These are phyloP conservation scores for Macquaria ambigua DNA, from an alignment of 2,113 vertebrate genomes.

Conservation along the genomic window DNA sequence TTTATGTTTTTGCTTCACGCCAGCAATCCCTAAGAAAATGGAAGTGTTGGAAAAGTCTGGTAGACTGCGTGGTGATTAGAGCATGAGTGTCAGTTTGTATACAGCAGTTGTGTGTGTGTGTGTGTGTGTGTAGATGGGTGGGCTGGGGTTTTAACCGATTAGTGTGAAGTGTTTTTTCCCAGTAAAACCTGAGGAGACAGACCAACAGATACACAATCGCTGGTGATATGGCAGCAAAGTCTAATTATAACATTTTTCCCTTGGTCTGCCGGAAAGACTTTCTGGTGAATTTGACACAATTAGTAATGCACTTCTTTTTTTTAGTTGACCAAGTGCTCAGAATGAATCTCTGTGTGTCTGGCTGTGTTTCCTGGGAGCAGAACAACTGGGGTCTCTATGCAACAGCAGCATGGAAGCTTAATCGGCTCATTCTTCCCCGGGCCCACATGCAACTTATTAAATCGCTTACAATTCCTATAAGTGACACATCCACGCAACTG, in stretches of 20 bases:
- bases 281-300: slow-evolving; percentile 43
- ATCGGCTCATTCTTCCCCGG: slow-evolving; percentile 41
- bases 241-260: slow-evolving; percentile 4
- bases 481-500: slow-evolving; percentile 28
- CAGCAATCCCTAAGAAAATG: slow-evolving; percentile 57
- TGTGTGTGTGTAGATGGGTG: slow-evolving; percentile 15
- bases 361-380: slow-evolving; percentile 29
- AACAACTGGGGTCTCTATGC: slow-evolving; percentile 39
- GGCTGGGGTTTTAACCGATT: slow-evolving; percentile 3
- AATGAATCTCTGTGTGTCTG: background rate
- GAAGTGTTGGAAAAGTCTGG: slow-evolving; percentile 51
- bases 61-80: slow-evolving; percentile 25
- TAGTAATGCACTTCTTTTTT: slow-evolving; percentile 16
- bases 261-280: slow-evolving; percentile 5
- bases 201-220: background rate
- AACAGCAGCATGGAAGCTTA: slow-evolving; percentile 26
- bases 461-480: slow-evolving; percentile 51
- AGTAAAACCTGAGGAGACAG: background rate
- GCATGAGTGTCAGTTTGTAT: slow-evolving; percentile 14
- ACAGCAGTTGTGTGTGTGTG: slow-evolving; percentile 11
- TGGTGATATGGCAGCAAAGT: slow-evolving; percentile 3
- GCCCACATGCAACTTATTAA: slow-evolving; percentile 50
- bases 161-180: background rate
- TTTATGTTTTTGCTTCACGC: slow-evolving; percentile 60
- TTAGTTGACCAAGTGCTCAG: slow-evolving; percentile 9